Evolutionary conservation across 1,140 invertebrate species (phyloP).

Genomic region (Conus ventricosus): DNA sequence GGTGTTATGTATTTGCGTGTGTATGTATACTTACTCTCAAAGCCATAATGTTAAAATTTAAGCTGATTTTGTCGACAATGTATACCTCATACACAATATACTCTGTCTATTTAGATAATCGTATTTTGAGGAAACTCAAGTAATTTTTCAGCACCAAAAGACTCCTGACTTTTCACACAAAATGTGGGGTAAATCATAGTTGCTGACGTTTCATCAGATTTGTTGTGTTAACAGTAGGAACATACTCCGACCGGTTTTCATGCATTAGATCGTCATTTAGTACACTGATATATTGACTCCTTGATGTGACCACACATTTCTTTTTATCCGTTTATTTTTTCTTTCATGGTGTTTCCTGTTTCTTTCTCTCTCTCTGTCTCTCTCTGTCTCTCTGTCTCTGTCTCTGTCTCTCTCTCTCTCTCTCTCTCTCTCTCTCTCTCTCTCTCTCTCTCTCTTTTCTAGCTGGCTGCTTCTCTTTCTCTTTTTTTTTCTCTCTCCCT

Average conservation of each 20-base stretch:
- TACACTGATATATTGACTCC: neutral
- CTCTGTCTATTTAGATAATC: no score
- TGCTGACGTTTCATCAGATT: neutral
- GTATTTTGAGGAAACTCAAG: no score
- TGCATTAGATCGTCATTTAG: neutral
- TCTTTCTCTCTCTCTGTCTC: neutral
- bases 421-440: conserved; percentile 27
- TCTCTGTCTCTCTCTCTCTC: neutral
- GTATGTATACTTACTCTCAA: neutral
- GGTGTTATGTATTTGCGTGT: neutral
- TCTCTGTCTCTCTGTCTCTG: conserved; percentile 10
- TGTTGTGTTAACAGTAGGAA: neutral
- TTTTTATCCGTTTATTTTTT: neutral
- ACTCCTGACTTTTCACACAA: neutral
- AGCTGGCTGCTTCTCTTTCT: no score
- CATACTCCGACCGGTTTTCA: neutral
- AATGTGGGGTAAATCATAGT: neutral
- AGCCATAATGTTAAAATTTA: neutral
- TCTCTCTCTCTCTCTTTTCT: neutral
- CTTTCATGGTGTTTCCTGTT: neutral
- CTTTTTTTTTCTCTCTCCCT: no score
- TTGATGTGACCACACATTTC: neutral
- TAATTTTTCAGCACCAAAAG: neutral
- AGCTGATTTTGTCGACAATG: no score
- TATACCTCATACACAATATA: no score